A percentile compares a stretch with the other conserved stretches of the same genome.
Evolutionary conservation across 1,140 invertebrate genomes (phyloP).

Genomic region (Drosophila auraria): DNA sequence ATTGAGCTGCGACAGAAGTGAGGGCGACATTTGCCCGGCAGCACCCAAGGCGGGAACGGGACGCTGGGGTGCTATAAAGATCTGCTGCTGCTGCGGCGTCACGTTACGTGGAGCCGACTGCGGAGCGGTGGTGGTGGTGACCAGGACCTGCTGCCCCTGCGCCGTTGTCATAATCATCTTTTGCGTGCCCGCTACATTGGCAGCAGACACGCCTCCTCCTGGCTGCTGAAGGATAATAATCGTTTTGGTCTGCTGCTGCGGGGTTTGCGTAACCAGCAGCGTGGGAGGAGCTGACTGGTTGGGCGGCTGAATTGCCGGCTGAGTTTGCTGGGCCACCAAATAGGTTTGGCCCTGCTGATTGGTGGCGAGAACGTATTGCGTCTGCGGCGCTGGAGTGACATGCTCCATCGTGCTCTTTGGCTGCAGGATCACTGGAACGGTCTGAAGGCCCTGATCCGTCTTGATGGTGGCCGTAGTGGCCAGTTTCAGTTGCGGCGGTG

Average conservation of each 20-base stretch:
- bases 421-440: constrained; percentile 86
- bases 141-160: constrained; percentile 89
- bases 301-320: constrained; percentile 67
- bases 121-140: constrained; percentile 85
- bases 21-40: constrained; percentile 76
- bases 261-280: constrained; percentile 82
- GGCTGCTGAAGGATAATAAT: constrained; percentile 91
- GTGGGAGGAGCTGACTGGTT: constrained; percentile 54
- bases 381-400: constrained; percentile 65
- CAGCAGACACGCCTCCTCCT: constrained; percentile 49
- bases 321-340: constrained; percentile 86
- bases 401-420: constrained; percentile 77
- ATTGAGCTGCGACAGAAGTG: constrained; percentile 75
- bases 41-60: constrained; percentile 58
- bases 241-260: constrained; percentile 87
- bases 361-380: constrained; percentile 81
- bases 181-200: constrained; percentile 79
- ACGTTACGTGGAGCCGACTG: constrained; percentile 25
- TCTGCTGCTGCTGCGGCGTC: constrained; percentile 68
- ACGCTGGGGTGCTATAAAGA: constrained; percentile 77
- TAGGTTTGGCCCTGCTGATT: constrained; percentile 86
- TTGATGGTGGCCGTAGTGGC: constrained; percentile 84
- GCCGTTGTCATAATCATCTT: constrained; percentile 89
- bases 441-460: constrained; percentile 85
- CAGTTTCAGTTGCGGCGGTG: constrained; percentile 66